Evolutionary conservation across 2,888 invertebrate species (phyloP), one percentile per base, ranked within the genome.

Genomic region (Scrobipalpa costella): DNA sequence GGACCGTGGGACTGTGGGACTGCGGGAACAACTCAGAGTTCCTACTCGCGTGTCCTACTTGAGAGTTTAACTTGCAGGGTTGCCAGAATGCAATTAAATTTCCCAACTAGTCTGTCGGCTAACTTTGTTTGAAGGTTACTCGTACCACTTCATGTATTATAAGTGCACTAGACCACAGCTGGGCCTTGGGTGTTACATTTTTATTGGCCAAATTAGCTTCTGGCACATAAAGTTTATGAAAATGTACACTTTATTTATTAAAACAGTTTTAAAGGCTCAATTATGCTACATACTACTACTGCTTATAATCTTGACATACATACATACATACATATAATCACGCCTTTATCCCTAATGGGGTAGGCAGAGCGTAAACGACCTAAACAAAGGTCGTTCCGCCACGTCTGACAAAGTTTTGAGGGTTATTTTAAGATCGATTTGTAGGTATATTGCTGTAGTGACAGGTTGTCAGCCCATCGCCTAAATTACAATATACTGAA

Each of bases 21-120:
- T 36, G 36, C 11, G 36, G 40, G 57, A 17, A 9, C 38, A 19
- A 38, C 36, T 57, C 11, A 7, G n/a, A 57, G 34, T 34, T 13
- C 38, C 60, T 47, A 60, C 60, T 60, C 27, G 60, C 47, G 60
- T 60, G 60, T 11, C 60, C 60, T 47, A 60, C 33, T 60, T 60
- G 33, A 33, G 17, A 55, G 33, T 55, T n/a, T 21, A 11, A 58
- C 38, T 21, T 40, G 17, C 44, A 40, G 44, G 40, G 57, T 40
- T 44, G 58, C 19, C 44, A 38, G 13, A 9, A 57, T 57, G 38
- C 36, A 57, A 57, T 57, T 57, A 36, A 57, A 58, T 9, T 40
- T 58, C 21, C 58, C 33, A 33, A 33, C 33, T 55, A 17, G 13
- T 40, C 38, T 17, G 27, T 5, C 27, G 13, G 21, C 38, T 57